These are phyloP conservation scores for Zaprionus inermis DNA, from an alignment of 1,140 invertebrate genomes.

Conservation along the genomic window DNA sequence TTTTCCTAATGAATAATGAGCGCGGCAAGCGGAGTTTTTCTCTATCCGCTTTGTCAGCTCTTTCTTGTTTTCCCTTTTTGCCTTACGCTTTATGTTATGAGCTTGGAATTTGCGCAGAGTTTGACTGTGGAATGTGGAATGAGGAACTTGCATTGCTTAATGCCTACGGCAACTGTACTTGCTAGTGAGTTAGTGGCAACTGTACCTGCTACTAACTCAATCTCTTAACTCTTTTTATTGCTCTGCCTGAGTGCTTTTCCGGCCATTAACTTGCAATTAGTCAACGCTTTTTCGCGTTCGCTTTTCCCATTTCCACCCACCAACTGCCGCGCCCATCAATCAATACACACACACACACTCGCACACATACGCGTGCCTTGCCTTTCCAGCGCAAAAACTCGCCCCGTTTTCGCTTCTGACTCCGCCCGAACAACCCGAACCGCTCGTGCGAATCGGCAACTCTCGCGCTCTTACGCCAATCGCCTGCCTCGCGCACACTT, in stretches of 20 bases:
- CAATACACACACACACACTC: conserved; percentile 50
- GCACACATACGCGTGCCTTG: neutral
- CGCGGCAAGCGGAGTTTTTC: conserved; percentile 13
- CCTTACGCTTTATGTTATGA: neutral
- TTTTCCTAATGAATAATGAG: conserved; percentile 63
- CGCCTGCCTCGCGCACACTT: neutral
- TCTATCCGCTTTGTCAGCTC: neutral
- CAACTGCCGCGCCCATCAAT: conserved; percentile 53
- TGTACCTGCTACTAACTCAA: conserved; percentile 1
- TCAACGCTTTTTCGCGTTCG: neutral
- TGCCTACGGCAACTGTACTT: conserved; percentile 4
- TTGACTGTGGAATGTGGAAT: neutral
- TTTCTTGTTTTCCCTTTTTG: neutral
- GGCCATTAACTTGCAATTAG: conserved; percentile 10
- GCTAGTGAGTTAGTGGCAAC: neutral
- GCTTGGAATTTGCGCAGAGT: too few species aligned
- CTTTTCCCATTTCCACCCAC: conserved; percentile 37
- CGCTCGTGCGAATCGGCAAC: conserved; percentile 18
- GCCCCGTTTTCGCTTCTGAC: conserved; percentile 31
- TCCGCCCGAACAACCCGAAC: conserved; percentile 38
- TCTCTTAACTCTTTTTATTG: neutral
- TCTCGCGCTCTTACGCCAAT: neutral
- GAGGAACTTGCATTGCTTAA: neutral
- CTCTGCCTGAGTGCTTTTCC: neutral
- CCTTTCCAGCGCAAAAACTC: conserved; percentile 23